Percentiles rank a stretch among this genome's conserved stretches.
These are phyloP conservation scores for Atta cephalotes DNA, from an alignment of 1,140 invertebrate species.

Conservation along the genomic window DNA sequence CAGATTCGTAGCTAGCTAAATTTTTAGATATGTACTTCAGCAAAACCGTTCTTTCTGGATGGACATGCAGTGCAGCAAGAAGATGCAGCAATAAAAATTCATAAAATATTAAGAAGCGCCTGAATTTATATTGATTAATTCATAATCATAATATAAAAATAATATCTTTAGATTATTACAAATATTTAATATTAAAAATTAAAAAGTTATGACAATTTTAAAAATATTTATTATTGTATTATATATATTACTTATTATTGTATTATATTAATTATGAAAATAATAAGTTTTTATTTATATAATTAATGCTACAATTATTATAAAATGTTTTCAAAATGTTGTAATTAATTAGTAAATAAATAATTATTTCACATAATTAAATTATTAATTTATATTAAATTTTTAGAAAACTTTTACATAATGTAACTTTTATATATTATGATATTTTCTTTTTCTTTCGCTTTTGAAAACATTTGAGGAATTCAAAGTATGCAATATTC, in stretches of 20 bases:
- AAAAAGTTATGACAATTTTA: background rate
- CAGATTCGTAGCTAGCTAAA: too few species aligned
- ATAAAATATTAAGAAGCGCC: background rate
- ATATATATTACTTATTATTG: background rate
- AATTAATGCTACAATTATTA: background rate
- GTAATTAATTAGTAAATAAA: background rate
- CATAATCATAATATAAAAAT: background rate
- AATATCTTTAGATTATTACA: background rate
- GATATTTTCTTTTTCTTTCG: background rate
- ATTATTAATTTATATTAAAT: slow-evolving; percentile 2
- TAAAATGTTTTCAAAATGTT: background rate
- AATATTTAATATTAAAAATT: background rate
- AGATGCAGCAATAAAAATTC: background rate
- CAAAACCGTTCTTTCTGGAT: too few species aligned
- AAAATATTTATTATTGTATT: background rate
- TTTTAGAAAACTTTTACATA: background rate
- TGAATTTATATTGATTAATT: background rate
- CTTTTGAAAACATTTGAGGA: background rate
- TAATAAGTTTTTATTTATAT: background rate
- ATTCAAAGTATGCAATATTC: background rate
- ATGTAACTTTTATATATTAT: background rate
- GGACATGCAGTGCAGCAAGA: background rate
- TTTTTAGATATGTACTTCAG: too few species aligned
- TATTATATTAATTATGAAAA: background rate
- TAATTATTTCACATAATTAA: background rate